Percentiles rank a stretch among this genome's conserved stretches.
These are phyloP conservation scores for Protaetia brevitarsis DNA, from an alignment of 1,140 invertebrate species.

Conservation along the genomic window DNA sequence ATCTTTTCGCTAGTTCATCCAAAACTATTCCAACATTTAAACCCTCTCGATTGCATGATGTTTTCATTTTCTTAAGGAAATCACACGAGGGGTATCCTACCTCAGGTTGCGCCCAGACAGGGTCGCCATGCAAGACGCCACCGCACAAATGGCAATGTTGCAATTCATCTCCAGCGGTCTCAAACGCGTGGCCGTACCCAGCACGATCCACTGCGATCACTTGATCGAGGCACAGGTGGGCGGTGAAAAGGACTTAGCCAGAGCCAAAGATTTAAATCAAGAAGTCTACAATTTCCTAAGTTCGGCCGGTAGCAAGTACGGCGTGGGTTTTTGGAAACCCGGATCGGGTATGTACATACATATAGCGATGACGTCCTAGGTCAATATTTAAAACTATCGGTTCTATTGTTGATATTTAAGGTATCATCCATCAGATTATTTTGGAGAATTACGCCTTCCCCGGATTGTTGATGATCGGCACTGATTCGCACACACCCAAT, in stretches of 20 bases:
- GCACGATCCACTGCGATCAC: constrained; percentile 99
- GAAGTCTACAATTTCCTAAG: constrained; percentile 98
- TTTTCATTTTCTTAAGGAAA: constrained; percentile 63
- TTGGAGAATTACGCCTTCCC: constrained; percentile 99
- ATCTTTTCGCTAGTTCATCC: too few relatives aligned
- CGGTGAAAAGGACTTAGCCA: constrained; percentile 83
- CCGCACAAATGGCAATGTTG: constrained; percentile 99
- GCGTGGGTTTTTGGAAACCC: constrained; percentile 99
- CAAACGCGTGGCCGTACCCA: constrained; percentile 92
- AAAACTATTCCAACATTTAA: too few relatives aligned
- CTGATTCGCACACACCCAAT: constrained; percentile 99
- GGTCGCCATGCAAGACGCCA: constrained; percentile 99
- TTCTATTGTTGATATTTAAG: too few relatives aligned
- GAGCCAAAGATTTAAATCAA: constrained; percentile 93
- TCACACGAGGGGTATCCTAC: constrained; percentile 87
- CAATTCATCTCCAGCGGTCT: constrained; percentile 98
- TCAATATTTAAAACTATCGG: too few relatives aligned
- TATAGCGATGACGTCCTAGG: too few relatives aligned
- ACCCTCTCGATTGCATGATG: too few relatives aligned
- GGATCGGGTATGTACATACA: constrained; percentile 88
- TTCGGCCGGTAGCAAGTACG: constrained; percentile 95
- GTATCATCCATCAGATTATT: constrained; percentile 99
- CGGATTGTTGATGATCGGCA: constrained; percentile 95
- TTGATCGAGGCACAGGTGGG: constrained; percentile 97
- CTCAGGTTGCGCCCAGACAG: constrained; percentile 91